Conservation (phyloP, 2,797 vertebrate species). For the Potorous gilbertii region DNA sequence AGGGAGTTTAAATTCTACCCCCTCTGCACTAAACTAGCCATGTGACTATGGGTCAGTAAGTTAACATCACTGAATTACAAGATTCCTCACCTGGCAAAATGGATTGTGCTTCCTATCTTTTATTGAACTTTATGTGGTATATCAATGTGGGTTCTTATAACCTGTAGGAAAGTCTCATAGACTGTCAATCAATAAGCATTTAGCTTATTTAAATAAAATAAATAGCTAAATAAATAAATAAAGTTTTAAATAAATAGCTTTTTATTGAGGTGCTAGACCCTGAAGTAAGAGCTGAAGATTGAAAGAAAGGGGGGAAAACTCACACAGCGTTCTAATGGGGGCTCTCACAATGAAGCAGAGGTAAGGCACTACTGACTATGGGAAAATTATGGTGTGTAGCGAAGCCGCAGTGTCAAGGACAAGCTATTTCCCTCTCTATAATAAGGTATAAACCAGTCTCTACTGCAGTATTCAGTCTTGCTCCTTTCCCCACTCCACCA, state of each 20-base stretch:
- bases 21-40: not conserved
- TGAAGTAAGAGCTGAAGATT: not conserved
- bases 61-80: not conserved
- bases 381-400: not conserved
- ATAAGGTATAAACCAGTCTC: not conserved
- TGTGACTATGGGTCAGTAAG: not conserved
- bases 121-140: not conserved
- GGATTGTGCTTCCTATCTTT: not conserved
- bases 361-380: not conserved
- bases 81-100: not conserved
- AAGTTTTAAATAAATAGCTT: not conserved
- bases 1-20: not conserved
- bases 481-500: not conserved
- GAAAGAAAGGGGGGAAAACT: not conserved
- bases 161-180: not conserved
- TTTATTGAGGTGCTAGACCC: not conserved
- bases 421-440: not conserved
- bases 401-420: not conserved
- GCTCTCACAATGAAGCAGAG: too few relatives aligned
- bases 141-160: not conserved
- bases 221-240: too few relatives aligned
- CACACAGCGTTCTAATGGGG: not conserved
- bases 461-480: not conserved
- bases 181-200: not conserved
- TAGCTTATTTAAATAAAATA: not conserved